Conservation (phyloP, 2,113 vertebrate species). For the pig (Sus scrofa) region T2T-Sscrofa CM000816.6:55595001-55595500, state of each 20-base stretch:
- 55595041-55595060: not conserved
- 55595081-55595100: not conserved
- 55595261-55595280: not conserved
- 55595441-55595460: constrained; percentile 77
- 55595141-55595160: not conserved
- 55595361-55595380: constrained; percentile 74
- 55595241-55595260: not conserved
- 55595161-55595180: not conserved
- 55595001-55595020: not conserved
- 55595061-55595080: not conserved
- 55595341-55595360: constrained; percentile 60
- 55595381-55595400: constrained; percentile 82
- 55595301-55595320: not conserved
- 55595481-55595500: constrained; percentile 83
- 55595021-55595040: not conserved
- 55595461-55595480: constrained; percentile 77
- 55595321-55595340: not conserved
- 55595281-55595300: not conserved
- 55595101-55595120: not conserved
- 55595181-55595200: not conserved
- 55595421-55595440: constrained; percentile 82
- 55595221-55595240: not conserved
- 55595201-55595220: not conserved
- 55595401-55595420: constrained; percentile 78
- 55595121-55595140: not conserved